Evolutionary conservation across 2,888 invertebrate species (phyloP), one percentile per base, ranked within the genome.

Genomic region (Tinea pellionella): DNA sequence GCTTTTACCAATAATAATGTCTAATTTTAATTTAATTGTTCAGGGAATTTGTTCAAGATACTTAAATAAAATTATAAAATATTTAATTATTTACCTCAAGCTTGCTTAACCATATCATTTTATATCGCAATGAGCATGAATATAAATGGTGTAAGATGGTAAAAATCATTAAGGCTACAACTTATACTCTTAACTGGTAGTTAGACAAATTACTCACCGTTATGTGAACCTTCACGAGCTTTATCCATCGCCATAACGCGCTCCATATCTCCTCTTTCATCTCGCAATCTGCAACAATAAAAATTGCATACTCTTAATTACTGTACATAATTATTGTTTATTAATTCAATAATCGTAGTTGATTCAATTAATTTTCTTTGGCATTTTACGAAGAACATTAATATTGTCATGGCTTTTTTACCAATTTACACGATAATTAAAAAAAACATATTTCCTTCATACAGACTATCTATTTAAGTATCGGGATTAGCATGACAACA

Each of bases 181-280:
- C 37, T 37, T 37, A 47, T 47, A 53, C 9, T 53, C 19, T 24
- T 24, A 24, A 24, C 53, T 24, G 11, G 53, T 53, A 53, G 53
- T 53, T 53, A 53, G 19, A 53, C 24, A 53, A 53, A 24, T 53
- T 53, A 78, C 89, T 91, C 88, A 95, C 95, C 94, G 88, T 95
- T 95, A 89, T 94, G 93, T 73, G 95, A 95, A 80, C 94, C 95
- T 74, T 95, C 95, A 77, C 95, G 90, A 65, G 93, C 93, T 89
- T 96, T 95, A 77, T 93, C 95, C 84, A 93, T 89, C 62, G 92
- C 93, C 78, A 94, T 88, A 67, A 92, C 92, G 78, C 94, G 90
- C 75, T 96, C 95, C 68, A 92, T 92, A 75, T 95, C 95, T 63
- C 94, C 93, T 79, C 95, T 89, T 84, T 96, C 95, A 78, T 96